These are phyloP conservation scores for Sicus ferrugineus DNA, from an alignment of 2,888 invertebrate genomes.

Conservation along the genomic window DNA sequence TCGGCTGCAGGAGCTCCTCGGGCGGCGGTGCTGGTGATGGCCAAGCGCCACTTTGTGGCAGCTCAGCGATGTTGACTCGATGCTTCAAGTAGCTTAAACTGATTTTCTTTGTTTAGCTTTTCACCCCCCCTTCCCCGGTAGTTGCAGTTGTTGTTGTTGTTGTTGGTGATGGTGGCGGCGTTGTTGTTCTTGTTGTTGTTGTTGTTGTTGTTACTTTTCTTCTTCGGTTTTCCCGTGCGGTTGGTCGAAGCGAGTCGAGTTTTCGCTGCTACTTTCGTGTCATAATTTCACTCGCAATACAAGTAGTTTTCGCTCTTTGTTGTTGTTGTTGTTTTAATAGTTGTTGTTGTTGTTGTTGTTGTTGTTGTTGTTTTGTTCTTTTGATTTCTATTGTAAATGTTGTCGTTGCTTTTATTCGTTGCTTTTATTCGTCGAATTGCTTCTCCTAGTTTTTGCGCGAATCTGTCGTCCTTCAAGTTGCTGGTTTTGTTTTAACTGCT, in stretches of 20 bases:
- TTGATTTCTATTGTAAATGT: neutral
- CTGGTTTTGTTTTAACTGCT: too few relatives aligned
- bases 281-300: neutral
- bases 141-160: too few relatives aligned
- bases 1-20: neutral
- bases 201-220: neutral
- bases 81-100: neutral
- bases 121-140: too few relatives aligned
- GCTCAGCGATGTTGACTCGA: conserved; percentile 8
- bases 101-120: neutral
- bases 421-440: too few relatives aligned
- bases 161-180: too few relatives aligned
- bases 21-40: neutral
- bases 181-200: neutral
- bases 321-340: neutral
- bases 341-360: neutral
- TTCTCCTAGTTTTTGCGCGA: too few relatives aligned
- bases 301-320: neutral
- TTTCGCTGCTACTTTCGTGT: neutral
- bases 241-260: too few relatives aligned
- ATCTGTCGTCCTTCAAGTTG: too few relatives aligned
- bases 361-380: neutral
- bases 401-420: neutral
- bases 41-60: conserved; percentile 22
- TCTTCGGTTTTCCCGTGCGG: neutral